phyloP scores from a whole-genome alignment of 2,888 invertebrate genomes.

The Andricus quercusramuli region DNA sequence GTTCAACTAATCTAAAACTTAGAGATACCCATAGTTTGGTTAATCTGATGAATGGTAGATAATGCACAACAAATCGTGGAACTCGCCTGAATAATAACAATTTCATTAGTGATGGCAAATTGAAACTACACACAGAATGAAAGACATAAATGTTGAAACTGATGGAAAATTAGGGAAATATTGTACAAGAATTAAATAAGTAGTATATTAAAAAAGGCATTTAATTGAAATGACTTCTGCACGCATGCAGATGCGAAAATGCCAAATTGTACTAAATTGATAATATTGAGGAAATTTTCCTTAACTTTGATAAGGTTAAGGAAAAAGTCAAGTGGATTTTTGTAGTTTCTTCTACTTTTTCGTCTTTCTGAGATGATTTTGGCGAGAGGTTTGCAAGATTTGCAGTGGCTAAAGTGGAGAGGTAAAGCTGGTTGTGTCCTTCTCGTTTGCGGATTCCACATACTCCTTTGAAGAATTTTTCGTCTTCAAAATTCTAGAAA shows the following conservation, averaged over 20 bases:
- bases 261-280: too few relatives aligned
- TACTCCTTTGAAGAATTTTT: not conserved
- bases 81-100: not conserved
- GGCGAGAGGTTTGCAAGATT: not conserved
- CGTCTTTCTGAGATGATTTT: not conserved
- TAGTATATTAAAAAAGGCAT: not conserved
- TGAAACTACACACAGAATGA: not conserved
- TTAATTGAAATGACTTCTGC: too few relatives aligned
- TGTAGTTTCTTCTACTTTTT: not conserved
- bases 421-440: not conserved
- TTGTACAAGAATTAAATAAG: not conserved
- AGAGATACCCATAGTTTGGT: slow-evolving; percentile 18
- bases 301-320: not conserved
- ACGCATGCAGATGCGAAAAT: too few relatives aligned
- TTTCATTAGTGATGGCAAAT: not conserved
- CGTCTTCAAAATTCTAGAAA: not conserved
- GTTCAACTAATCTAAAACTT: slow-evolving; percentile 17
- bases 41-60: slow-evolving; percentile 24
- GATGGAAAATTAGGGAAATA: not conserved
- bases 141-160: not conserved
- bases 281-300: too few relatives aligned
- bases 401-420: not conserved
- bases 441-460: not conserved
- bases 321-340: not conserved
- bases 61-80: slow-evolving; percentile 49